Evolutionary conservation across 2,113 vertebrate species (phyloP).

Genomic region (Mirounga angustirostris): DNA sequence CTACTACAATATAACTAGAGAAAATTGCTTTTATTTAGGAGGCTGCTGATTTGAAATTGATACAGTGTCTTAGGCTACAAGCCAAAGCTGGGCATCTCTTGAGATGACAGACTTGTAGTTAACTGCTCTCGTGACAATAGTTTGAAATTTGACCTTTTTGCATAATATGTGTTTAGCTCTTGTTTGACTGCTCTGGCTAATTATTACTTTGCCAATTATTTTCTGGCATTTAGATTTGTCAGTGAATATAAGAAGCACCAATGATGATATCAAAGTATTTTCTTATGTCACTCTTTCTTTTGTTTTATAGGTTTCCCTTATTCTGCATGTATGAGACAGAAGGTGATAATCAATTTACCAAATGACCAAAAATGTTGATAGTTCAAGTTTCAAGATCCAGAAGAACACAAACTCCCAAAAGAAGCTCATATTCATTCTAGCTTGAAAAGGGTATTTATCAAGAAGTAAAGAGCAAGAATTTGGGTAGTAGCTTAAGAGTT

Average conservation of each 20-base stretch:
- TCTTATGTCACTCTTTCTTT: not conserved
- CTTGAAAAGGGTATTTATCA: slow-evolving; percentile 1
- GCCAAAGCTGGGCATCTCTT: not conserved
- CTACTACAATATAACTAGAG: not conserved
- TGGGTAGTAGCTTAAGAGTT: not conserved
- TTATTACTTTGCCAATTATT: slow-evolving; percentile 74
- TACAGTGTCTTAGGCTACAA: slow-evolving; percentile 35
- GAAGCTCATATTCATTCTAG: not conserved
- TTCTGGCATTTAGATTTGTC: slow-evolving; percentile 45
- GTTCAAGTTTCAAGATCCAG: not conserved
- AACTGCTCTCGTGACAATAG: slow-evolving; percentile 44
- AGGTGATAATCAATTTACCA: not conserved
- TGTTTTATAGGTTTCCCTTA: not conserved
- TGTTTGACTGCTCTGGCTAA: slow-evolving; percentile 59
- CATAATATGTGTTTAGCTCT: slow-evolving; percentile 50
- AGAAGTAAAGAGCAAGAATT: not conserved
- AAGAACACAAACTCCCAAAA: not conserved
- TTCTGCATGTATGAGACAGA: not conserved
- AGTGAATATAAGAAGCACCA: slow-evolving; percentile 13
- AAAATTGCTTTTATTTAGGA: slow-evolving; percentile 1
- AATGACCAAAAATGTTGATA: not conserved
- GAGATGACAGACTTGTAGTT: slow-evolving; percentile 53
- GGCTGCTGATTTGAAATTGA: slow-evolving; percentile 27
- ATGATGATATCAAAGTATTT: slow-evolving; percentile 48
- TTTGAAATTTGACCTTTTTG: slow-evolving; percentile 73